These are phyloP conservation scores for Prunella strophiata DNA, from an alignment of 2,797 vertebrate genomes.

Conservation along the genomic window DNA sequence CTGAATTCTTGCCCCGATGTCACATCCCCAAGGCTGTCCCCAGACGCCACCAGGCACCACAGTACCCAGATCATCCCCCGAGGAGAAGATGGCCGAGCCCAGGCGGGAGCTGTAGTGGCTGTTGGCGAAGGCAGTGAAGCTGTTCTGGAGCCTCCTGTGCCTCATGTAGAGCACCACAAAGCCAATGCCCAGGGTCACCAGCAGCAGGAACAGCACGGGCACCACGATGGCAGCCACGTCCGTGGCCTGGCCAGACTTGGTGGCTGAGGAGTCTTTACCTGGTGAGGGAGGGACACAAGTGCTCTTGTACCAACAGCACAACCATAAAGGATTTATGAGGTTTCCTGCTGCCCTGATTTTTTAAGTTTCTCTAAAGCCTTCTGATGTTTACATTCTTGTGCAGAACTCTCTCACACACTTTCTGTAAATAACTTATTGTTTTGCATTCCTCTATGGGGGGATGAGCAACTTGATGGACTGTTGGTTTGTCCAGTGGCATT, in stretches of 20 bases:
- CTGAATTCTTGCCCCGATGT: background rate
- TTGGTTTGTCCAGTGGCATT: no score
- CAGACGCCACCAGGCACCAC: background rate
- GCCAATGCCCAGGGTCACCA: conserved; percentile 87
- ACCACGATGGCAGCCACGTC: conserved; percentile 93
- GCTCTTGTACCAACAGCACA: background rate
- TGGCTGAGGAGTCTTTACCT: conserved; percentile 73
- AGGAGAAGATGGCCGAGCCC: conserved; percentile 96
- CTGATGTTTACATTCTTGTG: no score
- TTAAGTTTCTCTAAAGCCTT: no score
- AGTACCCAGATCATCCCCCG: conserved; percentile 94
- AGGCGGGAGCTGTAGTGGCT: conserved; percentile 98
- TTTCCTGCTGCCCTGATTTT: background rate
- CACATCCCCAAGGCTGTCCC: fast-evolving
- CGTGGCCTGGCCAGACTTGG: conserved; percentile 44
- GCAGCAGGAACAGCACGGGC: conserved; percentile 90
- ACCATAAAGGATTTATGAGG: background rate
- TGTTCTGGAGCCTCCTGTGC: conserved; percentile 93
- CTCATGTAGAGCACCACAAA: conserved; percentile 88
- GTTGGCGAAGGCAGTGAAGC: conserved; percentile 94
- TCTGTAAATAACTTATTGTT: no score
- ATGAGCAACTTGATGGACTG: no score
- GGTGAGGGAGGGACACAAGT: background rate
- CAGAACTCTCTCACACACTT: no score
- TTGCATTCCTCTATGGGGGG: no score